Evolutionary conservation across 2,113 vertebrate species (phyloP).

Genomic region (Zosterops hypoxanthus): DNA sequence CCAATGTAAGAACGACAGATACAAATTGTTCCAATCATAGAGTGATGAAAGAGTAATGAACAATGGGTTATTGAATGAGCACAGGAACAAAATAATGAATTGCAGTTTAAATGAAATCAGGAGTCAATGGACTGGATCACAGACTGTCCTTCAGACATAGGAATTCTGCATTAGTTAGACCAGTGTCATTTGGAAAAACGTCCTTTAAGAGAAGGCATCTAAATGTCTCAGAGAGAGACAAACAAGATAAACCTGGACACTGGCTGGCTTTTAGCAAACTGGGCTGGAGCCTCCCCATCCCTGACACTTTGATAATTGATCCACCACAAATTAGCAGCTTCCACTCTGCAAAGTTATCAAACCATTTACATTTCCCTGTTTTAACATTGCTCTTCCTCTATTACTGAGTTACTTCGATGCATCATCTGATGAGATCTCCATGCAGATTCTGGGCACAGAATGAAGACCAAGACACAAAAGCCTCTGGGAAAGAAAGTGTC

Average conservation of each 20-base stretch:
- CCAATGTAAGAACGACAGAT: constrained; percentile 78
- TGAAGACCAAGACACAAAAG: background rate
- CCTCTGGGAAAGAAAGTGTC: background rate
- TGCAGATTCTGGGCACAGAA: background rate
- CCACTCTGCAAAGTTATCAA: background rate
- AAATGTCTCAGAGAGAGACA: background rate
- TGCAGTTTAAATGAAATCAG: constrained; percentile 77
- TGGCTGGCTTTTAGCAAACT: background rate
- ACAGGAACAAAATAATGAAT: constrained; percentile 81
- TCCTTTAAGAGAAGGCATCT: constrained; percentile 53
- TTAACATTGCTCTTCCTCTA: background rate
- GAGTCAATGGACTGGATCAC: constrained; percentile 74
- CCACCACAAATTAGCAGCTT: background rate
- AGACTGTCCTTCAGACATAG: constrained; percentile 71
- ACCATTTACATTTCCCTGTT: background rate
- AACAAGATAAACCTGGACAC: background rate
- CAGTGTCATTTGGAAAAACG: constrained; percentile 23
- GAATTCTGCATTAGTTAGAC: constrained; percentile 67
- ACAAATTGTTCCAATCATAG: constrained; percentile 80
- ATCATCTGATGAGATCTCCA: background rate
- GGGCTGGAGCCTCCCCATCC: background rate
- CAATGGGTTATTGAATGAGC: constrained; percentile 76
- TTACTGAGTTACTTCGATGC: background rate
- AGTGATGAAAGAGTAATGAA: constrained; percentile 81
- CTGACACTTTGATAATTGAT: background rate